Evolutionary conservation across 2,888 invertebrate genomes (phyloP).

Genomic region (Leptinotarsa juncta): DNA sequence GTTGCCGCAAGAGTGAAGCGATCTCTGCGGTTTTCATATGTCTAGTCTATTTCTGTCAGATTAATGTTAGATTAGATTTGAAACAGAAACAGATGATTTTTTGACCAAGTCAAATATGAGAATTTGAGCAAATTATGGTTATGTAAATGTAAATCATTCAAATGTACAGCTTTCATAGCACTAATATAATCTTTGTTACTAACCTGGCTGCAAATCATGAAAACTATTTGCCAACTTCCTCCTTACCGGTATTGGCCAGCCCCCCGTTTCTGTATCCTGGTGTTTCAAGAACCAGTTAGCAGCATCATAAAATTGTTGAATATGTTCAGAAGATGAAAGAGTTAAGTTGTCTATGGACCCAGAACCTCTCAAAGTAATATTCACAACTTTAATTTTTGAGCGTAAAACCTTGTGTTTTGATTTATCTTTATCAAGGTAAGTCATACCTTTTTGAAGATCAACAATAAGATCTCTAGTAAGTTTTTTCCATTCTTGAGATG

Average conservation of each 20-base stretch:
- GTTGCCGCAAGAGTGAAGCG: too few relatives aligned
- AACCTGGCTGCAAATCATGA: constrained; percentile 82
- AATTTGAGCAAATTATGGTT: background rate
- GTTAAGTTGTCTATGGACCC: constrained; percentile 80
- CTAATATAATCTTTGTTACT: constrained; percentile 7
- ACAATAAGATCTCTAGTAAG: constrained; percentile 89
- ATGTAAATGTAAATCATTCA: too few relatives aligned
- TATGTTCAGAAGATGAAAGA: constrained; percentile 85
- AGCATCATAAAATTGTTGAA: constrained; percentile 91
- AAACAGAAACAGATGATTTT: too few relatives aligned
- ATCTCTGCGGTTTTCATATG: too few relatives aligned
- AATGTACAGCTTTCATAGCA: background rate
- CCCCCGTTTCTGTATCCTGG: constrained; percentile 88
- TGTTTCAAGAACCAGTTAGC: constrained; percentile 91
- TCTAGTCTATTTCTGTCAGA: too few relatives aligned
- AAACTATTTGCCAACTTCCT: constrained; percentile 81
- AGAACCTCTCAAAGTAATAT: constrained; percentile 67
- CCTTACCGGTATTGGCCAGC: constrained; percentile 91
- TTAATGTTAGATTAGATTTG: too few relatives aligned
- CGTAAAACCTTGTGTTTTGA: constrained; percentile 77
- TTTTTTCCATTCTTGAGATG: constrained; percentile 76
- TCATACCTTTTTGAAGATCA: constrained; percentile 92
- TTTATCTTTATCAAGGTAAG: constrained; percentile 74
- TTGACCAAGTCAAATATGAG: too few relatives aligned
- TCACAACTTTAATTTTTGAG: constrained; percentile 76